Evolutionary conservation across 2,113 vertebrate genomes (phyloP).

Genomic region (Hemiscyllium ocellatum): DNA sequence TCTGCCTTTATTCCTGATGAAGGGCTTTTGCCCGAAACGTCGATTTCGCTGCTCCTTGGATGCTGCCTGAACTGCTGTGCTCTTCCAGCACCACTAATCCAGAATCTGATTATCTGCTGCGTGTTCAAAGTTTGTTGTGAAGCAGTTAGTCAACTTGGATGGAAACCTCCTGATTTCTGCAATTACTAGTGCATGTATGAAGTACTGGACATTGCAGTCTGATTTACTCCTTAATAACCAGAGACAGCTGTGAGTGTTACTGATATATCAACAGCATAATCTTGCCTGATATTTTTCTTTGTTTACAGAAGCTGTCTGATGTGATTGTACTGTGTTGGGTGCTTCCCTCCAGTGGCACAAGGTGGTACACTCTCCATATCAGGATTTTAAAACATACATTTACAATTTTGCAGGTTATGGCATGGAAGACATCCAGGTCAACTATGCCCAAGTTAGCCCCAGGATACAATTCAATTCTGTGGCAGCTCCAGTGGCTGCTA

Average conservation of each 20-base stretch:
- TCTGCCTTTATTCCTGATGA: too few species aligned
- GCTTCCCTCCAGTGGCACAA: constrained; percentile 5
- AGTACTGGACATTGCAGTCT: too few species aligned
- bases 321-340: background rate
- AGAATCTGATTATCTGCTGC: background rate
- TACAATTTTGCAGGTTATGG: background rate
- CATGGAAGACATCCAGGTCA: background rate
- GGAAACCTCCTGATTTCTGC: background rate
- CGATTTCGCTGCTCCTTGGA: too few species aligned
- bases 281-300: background rate
- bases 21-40: too few species aligned
- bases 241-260: background rate
- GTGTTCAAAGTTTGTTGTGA: background rate
- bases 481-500: too few species aligned
- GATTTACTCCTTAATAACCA: background rate
- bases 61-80: too few species aligned
- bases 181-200: background rate
- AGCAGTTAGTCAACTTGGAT: background rate
- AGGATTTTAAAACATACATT: background rate
- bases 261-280: background rate
- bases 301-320: background rate
- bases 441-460: background rate
- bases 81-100: too few species aligned
- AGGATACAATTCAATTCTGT: background rate
- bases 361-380: background rate